Percentiles rank a stretch among this genome's conserved stretches.
These are phyloP conservation scores for Drosophila colorata DNA, from an alignment of 2,888 invertebrate species.

Conservation along the genomic window DNA sequence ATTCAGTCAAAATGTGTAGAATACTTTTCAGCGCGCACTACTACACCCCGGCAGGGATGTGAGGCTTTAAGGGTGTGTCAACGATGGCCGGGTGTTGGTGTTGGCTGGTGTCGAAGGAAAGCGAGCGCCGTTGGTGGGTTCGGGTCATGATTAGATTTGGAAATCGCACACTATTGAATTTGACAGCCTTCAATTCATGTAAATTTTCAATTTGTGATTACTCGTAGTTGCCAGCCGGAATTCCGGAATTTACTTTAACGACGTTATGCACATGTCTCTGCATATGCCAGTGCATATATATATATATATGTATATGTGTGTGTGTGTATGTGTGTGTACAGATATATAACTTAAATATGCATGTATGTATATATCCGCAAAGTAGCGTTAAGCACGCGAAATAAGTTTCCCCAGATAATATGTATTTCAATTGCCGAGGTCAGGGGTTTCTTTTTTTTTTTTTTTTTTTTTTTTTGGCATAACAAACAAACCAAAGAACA, in stretches of 20 bases:
- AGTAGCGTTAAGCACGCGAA: slow-evolving; percentile 33
- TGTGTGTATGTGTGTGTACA: neutral
- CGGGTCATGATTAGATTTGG: slow-evolving; percentile 54
- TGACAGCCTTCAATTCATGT: slow-evolving; percentile 52
- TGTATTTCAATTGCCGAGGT: slow-evolving; percentile 45
- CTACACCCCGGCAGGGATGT: neutral
- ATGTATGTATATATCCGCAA: slow-evolving; percentile 11
- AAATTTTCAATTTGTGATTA: slow-evolving; percentile 56
- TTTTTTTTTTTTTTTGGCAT: neutral
- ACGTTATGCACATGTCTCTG: slow-evolving; percentile 14
- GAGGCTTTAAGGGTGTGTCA: slow-evolving; percentile 2
- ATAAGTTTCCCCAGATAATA: slow-evolving; percentile 22
- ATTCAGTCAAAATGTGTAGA: slow-evolving; percentile 49
- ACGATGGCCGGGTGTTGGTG: neutral
- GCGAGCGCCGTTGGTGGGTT: slow-evolving; percentile 1
- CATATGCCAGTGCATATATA: neutral
- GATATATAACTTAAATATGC: neutral
- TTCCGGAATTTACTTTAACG: slow-evolving; percentile 41
- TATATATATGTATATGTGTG: neutral
- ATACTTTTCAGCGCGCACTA: slow-evolving; percentile 42
- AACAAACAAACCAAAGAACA: slow-evolving; percentile 7
- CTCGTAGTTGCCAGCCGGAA: slow-evolving; percentile 32
- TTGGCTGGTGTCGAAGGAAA: too few relatives aligned
- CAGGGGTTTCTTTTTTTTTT: slow-evolving; percentile 15
- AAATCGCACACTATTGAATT: slow-evolving; percentile 58